Base-by-base conservation (phyloP, 2,797 vertebrate species). In the Spea hammondii region DNA sequence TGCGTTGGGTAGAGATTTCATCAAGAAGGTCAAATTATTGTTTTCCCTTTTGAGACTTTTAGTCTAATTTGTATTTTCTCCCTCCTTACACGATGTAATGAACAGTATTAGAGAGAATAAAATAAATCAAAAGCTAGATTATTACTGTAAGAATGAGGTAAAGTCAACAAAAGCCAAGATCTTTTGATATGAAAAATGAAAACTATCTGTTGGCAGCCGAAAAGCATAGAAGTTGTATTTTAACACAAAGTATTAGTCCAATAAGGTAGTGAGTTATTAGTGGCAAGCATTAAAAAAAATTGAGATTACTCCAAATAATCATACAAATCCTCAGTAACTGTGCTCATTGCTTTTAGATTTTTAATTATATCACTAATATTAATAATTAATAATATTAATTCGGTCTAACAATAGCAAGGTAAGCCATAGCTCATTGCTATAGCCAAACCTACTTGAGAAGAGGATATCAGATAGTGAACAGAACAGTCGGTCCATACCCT, bases 111-210 rank as follows among this genome's bases (percentile, higher is more conserved):
- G 14, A 62, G 70, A 77, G 44, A 57, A 77, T 70, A 64, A 77
- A 47, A 77, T 77, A 77, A 62, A 70, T 77, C 76, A 77, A 77
- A 55, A 53, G 17, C 14, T 77, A 77, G 70, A 77, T 62, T 49
- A 77, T 47, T 70, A 62, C 64, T 32, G 32, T 32, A 32, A 32
- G 32, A 32, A 32, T 32, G 32, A 67, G 57, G 47, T 62, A 72
- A 79, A 59, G 45, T 66, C 66, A 79, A 79, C 68, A 78, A 66
- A 72, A 60, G 62, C 70, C 9, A 13, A n/a, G n/a, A n/a, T n/a
- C n/a, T n/a, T n/a, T n/a, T n/a, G n/a, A 12, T 65, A 79, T 72
- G 62, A 72, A 72, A 67, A 62, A 72, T 72, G 70, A 73, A 79
- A n/a, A n/a, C n/a, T n/a, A n/a, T n/a, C n/a, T n/a, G n/a, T n/a